Conservation (phyloP, 2,888 invertebrate genomes). For the Notodonta dromedarius region DNA sequence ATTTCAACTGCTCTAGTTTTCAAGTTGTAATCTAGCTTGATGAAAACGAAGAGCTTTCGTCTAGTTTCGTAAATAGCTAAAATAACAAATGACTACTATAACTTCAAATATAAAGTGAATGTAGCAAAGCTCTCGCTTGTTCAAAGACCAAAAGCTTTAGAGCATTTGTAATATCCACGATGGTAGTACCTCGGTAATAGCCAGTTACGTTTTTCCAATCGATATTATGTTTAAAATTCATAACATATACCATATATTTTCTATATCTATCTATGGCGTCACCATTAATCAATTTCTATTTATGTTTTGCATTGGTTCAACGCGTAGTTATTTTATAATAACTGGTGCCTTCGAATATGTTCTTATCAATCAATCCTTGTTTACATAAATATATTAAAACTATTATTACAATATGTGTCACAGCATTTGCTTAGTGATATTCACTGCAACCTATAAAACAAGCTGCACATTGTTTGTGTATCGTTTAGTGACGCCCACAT, state of each 20-base stretch:
- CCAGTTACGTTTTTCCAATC: neutral
- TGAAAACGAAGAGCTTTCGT: conserved; percentile 3
- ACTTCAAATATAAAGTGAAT: neutral
- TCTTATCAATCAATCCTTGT: neutral
- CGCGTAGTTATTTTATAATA: neutral
- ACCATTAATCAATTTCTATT: conserved; percentile 29
- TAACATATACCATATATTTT: conserved; percentile 7
- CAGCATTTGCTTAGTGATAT: neutral
- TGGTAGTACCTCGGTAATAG: neutral
- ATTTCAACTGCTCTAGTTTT: neutral
- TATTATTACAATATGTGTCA: neutral
- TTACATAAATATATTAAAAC: neutral
- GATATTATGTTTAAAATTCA: neutral
- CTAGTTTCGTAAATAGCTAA: conserved; percentile 8
- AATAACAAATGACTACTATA: conserved; percentile 9
- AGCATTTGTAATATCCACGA: neutral
- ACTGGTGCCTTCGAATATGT: neutral
- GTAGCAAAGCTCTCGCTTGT: neutral
- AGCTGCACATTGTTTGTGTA: conserved; percentile 15
- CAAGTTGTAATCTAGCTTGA: neutral
- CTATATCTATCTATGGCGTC: conserved; percentile 19
- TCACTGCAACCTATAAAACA: conserved; percentile 1
- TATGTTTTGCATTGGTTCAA: conserved; percentile 10
- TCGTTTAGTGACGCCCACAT: conserved; percentile 28
- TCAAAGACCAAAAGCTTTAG: neutral